Conservation (phyloP, 2,113 vertebrate genomes). For the Puma concolor region DNA sequence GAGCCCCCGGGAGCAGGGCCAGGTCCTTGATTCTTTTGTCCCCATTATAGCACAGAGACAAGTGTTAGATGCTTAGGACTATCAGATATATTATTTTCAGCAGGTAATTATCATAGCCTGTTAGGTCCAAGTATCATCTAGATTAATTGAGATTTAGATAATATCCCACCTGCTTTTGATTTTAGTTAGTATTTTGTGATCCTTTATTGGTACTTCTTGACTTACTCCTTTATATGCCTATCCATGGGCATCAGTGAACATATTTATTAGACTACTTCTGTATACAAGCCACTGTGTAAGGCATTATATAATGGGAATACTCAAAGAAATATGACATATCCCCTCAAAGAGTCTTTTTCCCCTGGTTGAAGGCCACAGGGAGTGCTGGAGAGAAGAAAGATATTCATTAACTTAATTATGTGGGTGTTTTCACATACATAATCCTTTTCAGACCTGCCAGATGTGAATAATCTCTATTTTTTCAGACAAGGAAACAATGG, state of each 20-base stretch:
- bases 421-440: background rate
- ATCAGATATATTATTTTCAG: background rate
- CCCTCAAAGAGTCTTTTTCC: background rate
- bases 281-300: background rate
- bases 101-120: background rate
- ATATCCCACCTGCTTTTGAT: background rate
- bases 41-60: background rate
- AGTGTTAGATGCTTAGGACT: background rate
- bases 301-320: background rate
- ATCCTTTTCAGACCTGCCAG: conserved; percentile 1
- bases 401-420: background rate
- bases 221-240: background rate
- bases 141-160: background rate
- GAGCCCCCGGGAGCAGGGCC: background rate
- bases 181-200: conserved; percentile 35
- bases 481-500: background rate
- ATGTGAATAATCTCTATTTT: background rate
- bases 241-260: background rate
- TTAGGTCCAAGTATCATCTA: background rate
- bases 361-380: background rate
- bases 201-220: background rate
- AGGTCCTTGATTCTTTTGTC: background rate
- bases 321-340: background rate
- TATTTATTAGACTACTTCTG: background rate
- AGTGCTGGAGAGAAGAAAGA: background rate